Evolutionary conservation across 1,140 invertebrate genomes (phyloP).

Genomic region (Leptestheria dahalacensis): DNA sequence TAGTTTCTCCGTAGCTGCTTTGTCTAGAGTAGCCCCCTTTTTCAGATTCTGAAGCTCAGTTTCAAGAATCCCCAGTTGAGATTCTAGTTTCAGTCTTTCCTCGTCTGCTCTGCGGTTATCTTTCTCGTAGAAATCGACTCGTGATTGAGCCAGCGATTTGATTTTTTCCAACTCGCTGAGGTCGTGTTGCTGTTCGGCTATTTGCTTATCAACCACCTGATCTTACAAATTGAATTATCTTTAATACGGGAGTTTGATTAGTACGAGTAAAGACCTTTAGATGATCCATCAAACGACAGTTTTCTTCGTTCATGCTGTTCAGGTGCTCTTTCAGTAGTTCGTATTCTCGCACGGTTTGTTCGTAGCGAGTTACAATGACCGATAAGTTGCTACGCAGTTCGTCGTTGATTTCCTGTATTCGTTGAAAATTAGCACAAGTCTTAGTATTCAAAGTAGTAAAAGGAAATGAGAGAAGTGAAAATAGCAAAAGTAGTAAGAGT

Average conservation of each 20-base stretch:
- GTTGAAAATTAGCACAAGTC: too few species aligned
- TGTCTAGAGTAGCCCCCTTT: background rate
- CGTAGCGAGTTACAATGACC: background rate
- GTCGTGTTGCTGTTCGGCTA: background rate
- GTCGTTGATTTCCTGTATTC: background rate
- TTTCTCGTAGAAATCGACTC: background rate
- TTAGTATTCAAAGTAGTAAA: too few species aligned
- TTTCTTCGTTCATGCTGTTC: constrained; percentile 1
- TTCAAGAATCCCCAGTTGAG: background rate
- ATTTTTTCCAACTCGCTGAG: background rate
- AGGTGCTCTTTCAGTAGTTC: constrained; percentile 4
- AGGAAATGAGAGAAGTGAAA: too few species aligned
- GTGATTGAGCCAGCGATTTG: background rate
- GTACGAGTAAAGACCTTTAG: too few species aligned
- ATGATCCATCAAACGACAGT: background rate
- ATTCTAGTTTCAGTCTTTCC: background rate
- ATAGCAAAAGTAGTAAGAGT: too few species aligned
- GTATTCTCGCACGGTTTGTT: background rate
- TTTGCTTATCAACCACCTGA: background rate
- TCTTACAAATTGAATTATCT: background rate
- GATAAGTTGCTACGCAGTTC: background rate
- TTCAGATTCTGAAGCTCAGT: background rate
- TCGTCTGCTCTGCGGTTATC: background rate
- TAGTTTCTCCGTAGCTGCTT: background rate
- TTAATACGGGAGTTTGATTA: too few species aligned